Evolutionary conservation across 2,888 invertebrate genomes (phyloP).

Genomic region (Limnephilus rhombicus): DNA sequence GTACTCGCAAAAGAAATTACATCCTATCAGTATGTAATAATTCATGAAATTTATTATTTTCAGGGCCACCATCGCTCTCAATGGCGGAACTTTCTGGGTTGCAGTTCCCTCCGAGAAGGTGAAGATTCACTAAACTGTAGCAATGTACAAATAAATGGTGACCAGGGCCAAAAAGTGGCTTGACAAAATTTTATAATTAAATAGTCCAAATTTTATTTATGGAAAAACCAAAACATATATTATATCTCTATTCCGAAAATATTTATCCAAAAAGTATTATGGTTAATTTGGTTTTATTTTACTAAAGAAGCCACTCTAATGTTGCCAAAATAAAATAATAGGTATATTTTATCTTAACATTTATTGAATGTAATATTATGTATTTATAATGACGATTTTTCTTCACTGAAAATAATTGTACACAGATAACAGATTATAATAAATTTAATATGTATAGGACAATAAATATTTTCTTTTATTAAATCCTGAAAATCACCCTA

Average conservation of each 20-base stretch:
- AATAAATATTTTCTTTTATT: background rate
- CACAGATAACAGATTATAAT: background rate
- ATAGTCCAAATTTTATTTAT: background rate
- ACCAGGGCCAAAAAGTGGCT: background rate
- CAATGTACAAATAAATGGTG: background rate
- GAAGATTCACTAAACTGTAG: conserved; percentile 49
- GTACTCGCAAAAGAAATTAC: too few species aligned
- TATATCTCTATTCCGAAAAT: background rate
- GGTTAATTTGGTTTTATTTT: background rate
- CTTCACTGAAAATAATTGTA: background rate
- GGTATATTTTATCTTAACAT: background rate
- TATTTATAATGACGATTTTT: background rate
- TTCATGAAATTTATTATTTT: conserved; percentile 69
- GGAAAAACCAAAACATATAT: background rate
- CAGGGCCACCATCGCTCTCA: conserved; percentile 83
- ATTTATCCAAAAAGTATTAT: background rate
- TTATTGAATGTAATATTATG: background rate
- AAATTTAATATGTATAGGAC: background rate
- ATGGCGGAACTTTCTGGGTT: conserved; percentile 86
- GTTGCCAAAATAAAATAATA: background rate
- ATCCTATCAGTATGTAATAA: background rate
- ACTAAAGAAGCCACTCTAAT: background rate
- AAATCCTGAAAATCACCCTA: background rate
- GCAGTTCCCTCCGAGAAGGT: conserved; percentile 78
- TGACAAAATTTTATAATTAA: background rate